Base-by-base conservation (phyloP, 2,888 invertebrate species). In the Xestia xanthographa region DNA sequence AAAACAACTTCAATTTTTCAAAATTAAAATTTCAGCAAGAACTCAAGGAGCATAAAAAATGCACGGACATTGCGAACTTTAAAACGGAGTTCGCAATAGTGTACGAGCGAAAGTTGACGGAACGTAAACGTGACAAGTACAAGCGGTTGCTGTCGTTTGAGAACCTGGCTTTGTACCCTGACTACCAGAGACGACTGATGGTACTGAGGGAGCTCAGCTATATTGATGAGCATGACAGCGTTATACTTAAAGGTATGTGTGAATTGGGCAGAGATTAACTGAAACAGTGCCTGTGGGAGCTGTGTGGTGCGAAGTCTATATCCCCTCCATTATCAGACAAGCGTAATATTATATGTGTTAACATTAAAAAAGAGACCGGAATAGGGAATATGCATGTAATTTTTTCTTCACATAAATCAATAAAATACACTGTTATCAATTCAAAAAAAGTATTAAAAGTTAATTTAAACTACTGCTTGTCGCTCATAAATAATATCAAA, bases 131-230 rank as follows among this genome's bases (percentile, higher is more conserved):
- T 81, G 97, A 97, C 82, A 97, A 97, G 83, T 97, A 99, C 82
- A 97, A 98, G 87, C 98, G 97, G 80, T 96, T 98, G 79, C 96
- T 99, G 65, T 99, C 99, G 0, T 98, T 98, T 77, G 98, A 98
- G 91, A 98, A 98, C 92, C 97, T 99, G 72, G 97, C 98, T 0
- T 96, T 99, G 0, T 98, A 99, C 93, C 98, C 99, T 0, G 99
- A 99, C 89, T 99, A 99, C 93, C 97, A 98, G 87, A 97, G 98
- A 85, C 97, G 99, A 83, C 97, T 98, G 56, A 94, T 98, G 83
- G 98, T 99, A 1, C 95, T 99, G 14, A 97, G 97, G 86, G 96
- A 97, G 68, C 95, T 99, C 43, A 98, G 98, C 80, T 98, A 98
- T 90, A 96, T 96, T 38, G 96, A 96, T 81, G 96, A 96, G 70